A percentile compares a stretch with the other conserved stretches of the same genome.
Conservation (phyloP, 1,140 invertebrate genomes). For the Sarcophaga bullata region DNA sequence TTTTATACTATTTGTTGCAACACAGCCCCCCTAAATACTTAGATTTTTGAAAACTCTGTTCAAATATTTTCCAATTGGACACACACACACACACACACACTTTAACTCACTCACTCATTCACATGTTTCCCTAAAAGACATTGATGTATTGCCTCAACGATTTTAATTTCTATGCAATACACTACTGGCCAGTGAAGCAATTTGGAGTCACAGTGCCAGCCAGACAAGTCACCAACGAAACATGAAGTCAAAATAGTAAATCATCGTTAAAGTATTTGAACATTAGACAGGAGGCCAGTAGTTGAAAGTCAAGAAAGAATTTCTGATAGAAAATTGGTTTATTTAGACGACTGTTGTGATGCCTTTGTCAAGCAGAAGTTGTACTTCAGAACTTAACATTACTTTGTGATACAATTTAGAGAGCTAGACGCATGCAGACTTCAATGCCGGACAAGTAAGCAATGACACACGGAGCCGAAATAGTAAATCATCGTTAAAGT, state of each 20-base stretch:
- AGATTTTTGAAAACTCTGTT: background rate
- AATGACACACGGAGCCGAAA: background rate
- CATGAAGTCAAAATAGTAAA: background rate
- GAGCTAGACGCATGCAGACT: too few relatives aligned
- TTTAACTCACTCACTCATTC: background rate
- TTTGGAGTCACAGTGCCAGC: background rate
- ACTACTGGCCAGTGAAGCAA: too few relatives aligned
- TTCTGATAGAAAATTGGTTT: background rate
- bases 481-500: background rate
- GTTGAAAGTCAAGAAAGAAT: background rate
- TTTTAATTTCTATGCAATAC: too few relatives aligned
- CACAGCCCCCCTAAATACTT: background rate
- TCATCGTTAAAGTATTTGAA: background rate
- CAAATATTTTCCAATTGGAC: background rate
- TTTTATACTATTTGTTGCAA: background rate
- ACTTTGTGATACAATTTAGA: too few relatives aligned
- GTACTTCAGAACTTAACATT: too few relatives aligned
- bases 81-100: background rate
- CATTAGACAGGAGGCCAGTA: background rate
- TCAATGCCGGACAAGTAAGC: background rate
- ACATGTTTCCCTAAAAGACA: constrained; percentile 3
- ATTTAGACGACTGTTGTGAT: background rate
- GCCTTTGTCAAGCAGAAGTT: too few relatives aligned
- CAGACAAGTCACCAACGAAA: background rate
- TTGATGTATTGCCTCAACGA: constrained; percentile 12